Conservation (phyloP, 2,113 vertebrate genomes). For the Castor canadensis region DNA sequence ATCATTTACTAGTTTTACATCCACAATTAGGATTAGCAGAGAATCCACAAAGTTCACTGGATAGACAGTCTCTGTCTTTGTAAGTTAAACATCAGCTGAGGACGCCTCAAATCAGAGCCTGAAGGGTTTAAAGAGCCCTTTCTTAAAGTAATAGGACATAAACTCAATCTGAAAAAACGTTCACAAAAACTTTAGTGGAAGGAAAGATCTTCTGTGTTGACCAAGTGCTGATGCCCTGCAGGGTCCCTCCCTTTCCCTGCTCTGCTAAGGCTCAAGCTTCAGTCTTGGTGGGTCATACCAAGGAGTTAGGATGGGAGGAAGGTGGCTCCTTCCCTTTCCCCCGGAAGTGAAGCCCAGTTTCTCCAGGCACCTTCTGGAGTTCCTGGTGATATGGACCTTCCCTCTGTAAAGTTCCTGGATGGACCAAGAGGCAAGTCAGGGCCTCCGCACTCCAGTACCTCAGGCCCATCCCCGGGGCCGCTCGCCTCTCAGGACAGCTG, state of each 20-base stretch:
- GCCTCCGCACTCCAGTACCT: rapidly evolving
- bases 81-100: slow-evolving; percentile 1
- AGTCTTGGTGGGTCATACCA: no score
- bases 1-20: slow-evolving; percentile 35
- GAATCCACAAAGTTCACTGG: background rate
- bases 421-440: background rate
- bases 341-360: background rate
- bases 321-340: background rate
- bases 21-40: slow-evolving; percentile 22
- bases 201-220: background rate
- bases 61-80: slow-evolving; percentile 36
- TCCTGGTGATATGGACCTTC: background rate
- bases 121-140: background rate
- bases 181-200: background rate
- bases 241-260: background rate
- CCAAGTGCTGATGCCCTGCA: no score
- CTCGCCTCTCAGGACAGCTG: background rate
- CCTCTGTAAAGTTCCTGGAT: background rate
- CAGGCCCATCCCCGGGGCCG: background rate
- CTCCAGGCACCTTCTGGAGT: background rate
- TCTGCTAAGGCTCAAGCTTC: no score
- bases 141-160: background rate
- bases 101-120: background rate
- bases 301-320: background rate
- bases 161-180: background rate